Evolutionary conservation across 2,888 invertebrate genomes (phyloP).

Genomic region (Macrophya alboannulata): DNA sequence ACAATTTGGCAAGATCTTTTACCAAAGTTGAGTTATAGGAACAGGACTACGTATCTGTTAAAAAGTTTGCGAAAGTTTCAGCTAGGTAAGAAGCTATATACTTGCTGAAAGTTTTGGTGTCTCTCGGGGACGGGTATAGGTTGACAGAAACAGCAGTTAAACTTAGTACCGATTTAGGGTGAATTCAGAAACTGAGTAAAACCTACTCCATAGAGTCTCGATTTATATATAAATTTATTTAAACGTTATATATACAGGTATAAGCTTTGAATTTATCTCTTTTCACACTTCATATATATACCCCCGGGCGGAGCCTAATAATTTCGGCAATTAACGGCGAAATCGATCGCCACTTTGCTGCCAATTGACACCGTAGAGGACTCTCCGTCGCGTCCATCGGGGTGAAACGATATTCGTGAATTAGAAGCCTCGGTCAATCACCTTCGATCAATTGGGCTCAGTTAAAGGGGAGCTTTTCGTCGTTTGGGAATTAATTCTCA

Average conservation of each 20-base stretch:
- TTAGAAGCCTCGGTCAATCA: constrained; percentile 47
- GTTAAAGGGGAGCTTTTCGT: constrained; percentile 42
- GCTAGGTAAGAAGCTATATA: constrained; percentile 30
- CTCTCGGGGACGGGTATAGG: background rate
- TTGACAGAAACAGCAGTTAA: constrained; percentile 19
- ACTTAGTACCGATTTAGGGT: constrained; percentile 32
- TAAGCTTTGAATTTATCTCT: background rate
- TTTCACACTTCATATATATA: background rate
- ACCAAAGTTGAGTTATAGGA: constrained; percentile 5
- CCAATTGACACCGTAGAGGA: constrained; percentile 24
- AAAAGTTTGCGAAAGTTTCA: constrained; percentile 2
- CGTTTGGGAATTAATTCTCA: constrained; percentile 24
- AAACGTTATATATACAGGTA: background rate
- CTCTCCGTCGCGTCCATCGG: background rate
- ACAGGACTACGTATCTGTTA: background rate
- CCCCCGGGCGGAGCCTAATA: background rate
- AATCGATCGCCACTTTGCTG: constrained; percentile 34
- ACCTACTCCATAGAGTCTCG: background rate
- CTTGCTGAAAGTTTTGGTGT: constrained; percentile 23
- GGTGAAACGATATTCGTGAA: constrained; percentile 34
- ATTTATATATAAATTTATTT: background rate
- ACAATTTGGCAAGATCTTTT: constrained; percentile 7
- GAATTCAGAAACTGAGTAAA: background rate
- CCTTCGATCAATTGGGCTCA: constrained; percentile 46
- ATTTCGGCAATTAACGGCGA: constrained; percentile 6